Percentiles rank a stretch among this genome's conserved stretches.
phyloP scores from a whole-genome alignment of 1,140 invertebrate genomes.

The Lineus longissimus region DNA sequence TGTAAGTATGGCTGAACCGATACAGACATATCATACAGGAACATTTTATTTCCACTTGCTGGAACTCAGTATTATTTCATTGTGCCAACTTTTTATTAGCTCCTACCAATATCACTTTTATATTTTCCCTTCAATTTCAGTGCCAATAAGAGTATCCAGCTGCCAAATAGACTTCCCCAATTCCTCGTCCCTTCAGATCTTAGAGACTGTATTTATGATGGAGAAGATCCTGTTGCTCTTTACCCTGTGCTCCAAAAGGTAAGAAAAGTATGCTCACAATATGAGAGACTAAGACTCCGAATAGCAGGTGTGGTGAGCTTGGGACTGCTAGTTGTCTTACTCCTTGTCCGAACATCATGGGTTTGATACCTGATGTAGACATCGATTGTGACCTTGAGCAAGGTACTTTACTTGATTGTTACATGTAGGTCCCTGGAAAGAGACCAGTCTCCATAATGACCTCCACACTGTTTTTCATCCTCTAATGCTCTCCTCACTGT shows the following conservation, averaged over 20 bases:
- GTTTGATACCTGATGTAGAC: too few relatives aligned
- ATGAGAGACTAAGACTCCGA: too few relatives aligned
- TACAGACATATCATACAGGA: neutral
- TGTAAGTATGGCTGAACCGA: neutral
- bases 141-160: constrained; percentile 15
- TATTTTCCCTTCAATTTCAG: constrained; percentile 56
- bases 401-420: too few relatives aligned
- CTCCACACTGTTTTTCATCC: too few relatives aligned
- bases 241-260: constrained; percentile 33
- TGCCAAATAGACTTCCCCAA: constrained; percentile 34
- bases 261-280: neutral
- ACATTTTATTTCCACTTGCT: neutral
- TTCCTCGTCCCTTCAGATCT: constrained; percentile 39
- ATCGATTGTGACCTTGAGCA: too few relatives aligned
- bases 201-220: constrained; percentile 29
- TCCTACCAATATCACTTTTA: neutral
- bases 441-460: too few relatives aligned
- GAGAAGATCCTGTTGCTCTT: constrained; percentile 26
- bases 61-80: neutral
- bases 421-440: too few relatives aligned
- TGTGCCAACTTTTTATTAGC: neutral
- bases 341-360: too few relatives aligned
- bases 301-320: too few relatives aligned
- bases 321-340: too few relatives aligned
- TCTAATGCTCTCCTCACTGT: too few relatives aligned